Conservation (phyloP, 2,888 invertebrate species). For the Brachyptera putata region DNA sequence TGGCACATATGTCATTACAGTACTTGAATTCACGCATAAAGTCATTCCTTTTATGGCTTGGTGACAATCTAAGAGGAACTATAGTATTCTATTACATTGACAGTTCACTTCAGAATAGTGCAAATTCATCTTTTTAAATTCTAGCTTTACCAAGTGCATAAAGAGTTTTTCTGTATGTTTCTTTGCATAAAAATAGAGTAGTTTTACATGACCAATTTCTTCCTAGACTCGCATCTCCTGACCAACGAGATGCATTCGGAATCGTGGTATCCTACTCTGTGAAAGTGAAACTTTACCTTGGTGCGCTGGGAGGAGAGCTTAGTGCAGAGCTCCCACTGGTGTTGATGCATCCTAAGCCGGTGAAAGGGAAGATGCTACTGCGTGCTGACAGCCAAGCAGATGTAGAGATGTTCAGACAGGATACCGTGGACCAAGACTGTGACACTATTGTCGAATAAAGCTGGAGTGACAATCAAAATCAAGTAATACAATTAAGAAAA, state of each 20-base stretch:
- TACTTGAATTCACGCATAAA: too few species aligned
- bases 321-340: conserved; percentile 89
- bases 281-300: conserved; percentile 90
- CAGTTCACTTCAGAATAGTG: too few species aligned
- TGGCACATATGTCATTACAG: too few species aligned
- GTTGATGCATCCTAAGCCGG: conserved; percentile 80
- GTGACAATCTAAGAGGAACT: too few species aligned
- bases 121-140: too few species aligned
- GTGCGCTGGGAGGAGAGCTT: conserved; percentile 87
- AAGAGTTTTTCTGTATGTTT: too few species aligned
- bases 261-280: conserved; percentile 94
- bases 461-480: not conserved
- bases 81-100: too few species aligned
- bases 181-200: too few species aligned
- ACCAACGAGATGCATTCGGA: conserved; percentile 88
- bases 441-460: not conserved
- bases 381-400: conserved; percentile 69
- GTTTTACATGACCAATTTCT: too few species aligned
- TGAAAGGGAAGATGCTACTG: conserved; percentile 55
- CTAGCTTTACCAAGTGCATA: too few species aligned
- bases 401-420: conserved; percentile 67
- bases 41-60: too few species aligned
- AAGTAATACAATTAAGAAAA: conserved; percentile 12
- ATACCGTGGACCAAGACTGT: conserved; percentile 51
- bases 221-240: too few species aligned